Evolutionary conservation across 2,888 invertebrate genomes (phyloP).

Genomic region (Tribolium freemani): DNA sequence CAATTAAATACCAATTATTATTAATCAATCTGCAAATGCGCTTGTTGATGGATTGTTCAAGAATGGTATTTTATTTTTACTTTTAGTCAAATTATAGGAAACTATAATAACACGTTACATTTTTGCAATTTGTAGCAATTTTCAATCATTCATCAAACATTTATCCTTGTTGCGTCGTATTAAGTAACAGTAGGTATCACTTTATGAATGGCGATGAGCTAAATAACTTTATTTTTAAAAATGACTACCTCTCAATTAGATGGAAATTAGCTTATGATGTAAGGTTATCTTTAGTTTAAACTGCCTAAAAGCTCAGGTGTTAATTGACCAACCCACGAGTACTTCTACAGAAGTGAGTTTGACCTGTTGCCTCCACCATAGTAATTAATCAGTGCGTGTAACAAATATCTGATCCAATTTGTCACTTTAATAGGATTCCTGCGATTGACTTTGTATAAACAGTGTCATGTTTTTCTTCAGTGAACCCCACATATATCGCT

Average conservation of each 20-base stretch:
- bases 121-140: neutral
- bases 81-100: neutral
- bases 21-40: conserved; percentile 16
- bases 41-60: neutral
- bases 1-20: conserved; percentile 6
- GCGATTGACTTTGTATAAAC: neutral
- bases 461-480: neutral
- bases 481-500: conserved; percentile 7
- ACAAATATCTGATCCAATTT: neutral
- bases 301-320: neutral
- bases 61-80: neutral
- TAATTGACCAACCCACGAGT: neutral
- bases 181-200: neutral
- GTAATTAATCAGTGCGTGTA: neutral
- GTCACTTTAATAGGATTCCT: neutral
- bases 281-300: neutral
- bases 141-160: neutral
- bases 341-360: neutral
- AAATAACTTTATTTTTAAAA: neutral
- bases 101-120: neutral
- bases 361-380: neutral
- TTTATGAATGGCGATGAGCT: neutral
- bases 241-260: neutral
- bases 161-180: conserved; percentile 1
- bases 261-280: neutral